Evolutionary conservation across 2,888 invertebrate species (phyloP).

Genomic region (Allophyes oxyacanthae): DNA sequence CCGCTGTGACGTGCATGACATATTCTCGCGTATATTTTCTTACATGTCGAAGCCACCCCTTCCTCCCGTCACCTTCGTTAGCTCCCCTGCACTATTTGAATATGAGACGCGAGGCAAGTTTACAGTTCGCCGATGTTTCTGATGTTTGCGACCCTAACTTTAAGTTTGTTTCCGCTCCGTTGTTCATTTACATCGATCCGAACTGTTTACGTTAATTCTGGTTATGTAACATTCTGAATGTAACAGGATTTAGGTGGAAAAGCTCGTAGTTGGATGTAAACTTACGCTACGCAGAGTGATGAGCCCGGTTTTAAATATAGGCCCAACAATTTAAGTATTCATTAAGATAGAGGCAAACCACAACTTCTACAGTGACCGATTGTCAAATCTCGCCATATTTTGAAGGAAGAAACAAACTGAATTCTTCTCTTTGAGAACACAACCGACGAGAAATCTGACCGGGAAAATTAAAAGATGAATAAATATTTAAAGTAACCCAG

Average conservation of each 20-base stretch:
- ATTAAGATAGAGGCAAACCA: too few relatives aligned
- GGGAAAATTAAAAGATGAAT: too few relatives aligned
- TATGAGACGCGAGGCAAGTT: slow-evolving; percentile 82
- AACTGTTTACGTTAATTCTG: slow-evolving; percentile 66
- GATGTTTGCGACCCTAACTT: slow-evolving; percentile 83
- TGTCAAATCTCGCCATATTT: too few relatives aligned
- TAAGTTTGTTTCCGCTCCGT: slow-evolving; percentile 74
- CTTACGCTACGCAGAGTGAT: too few relatives aligned
- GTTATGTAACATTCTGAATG: slow-evolving; percentile 35
- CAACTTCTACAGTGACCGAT: too few relatives aligned
- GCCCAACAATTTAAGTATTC: too few relatives aligned
- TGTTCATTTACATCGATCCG: slow-evolving; percentile 75
- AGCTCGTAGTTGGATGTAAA: too few relatives aligned
- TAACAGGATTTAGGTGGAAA: slow-evolving; percentile 27
- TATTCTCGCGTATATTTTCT: slow-evolving; percentile 68
- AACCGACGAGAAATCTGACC: too few relatives aligned
- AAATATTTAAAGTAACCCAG: too few relatives aligned
- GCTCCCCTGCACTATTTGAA: slow-evolving; percentile 87
- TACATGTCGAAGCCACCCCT: slow-evolving; percentile 56
- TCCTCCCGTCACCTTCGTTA: slow-evolving; percentile 77
- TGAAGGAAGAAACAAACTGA: too few relatives aligned
- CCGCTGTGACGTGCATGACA: slow-evolving; percentile 46
- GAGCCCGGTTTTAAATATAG: too few relatives aligned
- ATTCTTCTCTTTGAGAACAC: too few relatives aligned
- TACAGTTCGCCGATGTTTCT: slow-evolving; percentile 72